Conservation (phyloP, 2,797 vertebrate species). For the Siniperca obscura region DNA sequence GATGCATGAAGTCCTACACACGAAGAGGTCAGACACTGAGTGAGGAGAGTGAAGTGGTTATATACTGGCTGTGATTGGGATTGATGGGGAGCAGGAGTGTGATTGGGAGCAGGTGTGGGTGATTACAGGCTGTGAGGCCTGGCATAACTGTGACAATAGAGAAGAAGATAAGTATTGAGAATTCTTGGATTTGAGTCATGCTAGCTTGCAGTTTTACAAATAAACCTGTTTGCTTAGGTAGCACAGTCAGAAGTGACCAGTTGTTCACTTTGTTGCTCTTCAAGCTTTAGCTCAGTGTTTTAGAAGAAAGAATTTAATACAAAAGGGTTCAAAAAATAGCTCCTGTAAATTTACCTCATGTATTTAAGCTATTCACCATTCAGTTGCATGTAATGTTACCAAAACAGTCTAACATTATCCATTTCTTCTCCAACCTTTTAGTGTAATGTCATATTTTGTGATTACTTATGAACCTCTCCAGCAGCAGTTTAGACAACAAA, state of each 20-base stretch:
- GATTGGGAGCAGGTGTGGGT: too few relatives aligned
- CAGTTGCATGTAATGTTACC: background rate
- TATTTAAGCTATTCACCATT: background rate
- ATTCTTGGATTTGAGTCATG: background rate
- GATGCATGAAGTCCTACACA: too few relatives aligned
- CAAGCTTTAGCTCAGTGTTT: background rate
- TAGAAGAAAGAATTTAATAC: background rate
- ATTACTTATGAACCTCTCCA: background rate
- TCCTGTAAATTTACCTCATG: background rate
- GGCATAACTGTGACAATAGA: background rate
- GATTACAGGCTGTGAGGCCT: too few relatives aligned
- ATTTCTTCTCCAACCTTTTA: background rate
- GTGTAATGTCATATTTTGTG: background rate
- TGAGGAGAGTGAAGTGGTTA: too few relatives aligned
- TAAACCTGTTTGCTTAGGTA: background rate
- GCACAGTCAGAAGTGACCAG: background rate
- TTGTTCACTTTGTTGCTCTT: background rate
- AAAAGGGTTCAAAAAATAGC: background rate
- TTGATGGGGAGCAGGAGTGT: too few relatives aligned
- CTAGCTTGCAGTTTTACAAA: background rate
- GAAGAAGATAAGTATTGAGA: background rate
- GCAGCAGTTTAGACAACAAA: background rate
- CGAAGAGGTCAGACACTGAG: too few relatives aligned
- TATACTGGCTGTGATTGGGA: too few relatives aligned
- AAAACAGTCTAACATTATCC: background rate